Conservation (phyloP, 2,113 vertebrate species). For the Mus musculus region DNA sequence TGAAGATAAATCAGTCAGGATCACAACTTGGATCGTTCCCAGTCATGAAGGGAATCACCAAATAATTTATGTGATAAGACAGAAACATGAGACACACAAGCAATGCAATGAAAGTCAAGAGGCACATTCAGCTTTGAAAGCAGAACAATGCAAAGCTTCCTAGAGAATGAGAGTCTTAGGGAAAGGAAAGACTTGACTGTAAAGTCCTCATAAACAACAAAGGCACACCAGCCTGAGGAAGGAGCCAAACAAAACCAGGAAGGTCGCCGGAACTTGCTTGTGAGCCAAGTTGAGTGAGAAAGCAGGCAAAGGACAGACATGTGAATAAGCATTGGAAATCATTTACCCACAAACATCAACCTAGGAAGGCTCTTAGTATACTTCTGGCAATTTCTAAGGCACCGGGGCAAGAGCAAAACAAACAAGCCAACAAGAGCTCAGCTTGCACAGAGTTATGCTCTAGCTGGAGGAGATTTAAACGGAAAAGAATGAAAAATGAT, state of each 20-base stretch:
- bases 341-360: neutral
- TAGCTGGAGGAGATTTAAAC: neutral
- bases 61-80: neutral
- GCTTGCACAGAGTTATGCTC: neutral
- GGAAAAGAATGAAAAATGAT: neutral
- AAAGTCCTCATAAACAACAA: neutral
- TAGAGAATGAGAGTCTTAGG: neutral
- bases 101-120: neutral
- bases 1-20: neutral
- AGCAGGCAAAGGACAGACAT: neutral
- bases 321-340: neutral
- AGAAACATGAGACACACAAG: neutral
- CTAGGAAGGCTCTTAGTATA: neutral
- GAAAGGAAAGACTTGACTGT: neutral
- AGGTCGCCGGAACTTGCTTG: neutral
- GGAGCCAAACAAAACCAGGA: neutral
- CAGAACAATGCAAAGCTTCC: neutral
- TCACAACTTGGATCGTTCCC: neutral
- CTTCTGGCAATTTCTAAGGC: neutral
- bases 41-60: neutral
- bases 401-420: neutral
- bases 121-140: neutral
- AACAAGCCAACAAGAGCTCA: neutral
- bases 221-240: neutral
- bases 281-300: neutral